These are phyloP conservation scores for Amblyopsis rosae DNA, from an alignment of 2,113 vertebrate species.

Conservation along the genomic window DNA sequence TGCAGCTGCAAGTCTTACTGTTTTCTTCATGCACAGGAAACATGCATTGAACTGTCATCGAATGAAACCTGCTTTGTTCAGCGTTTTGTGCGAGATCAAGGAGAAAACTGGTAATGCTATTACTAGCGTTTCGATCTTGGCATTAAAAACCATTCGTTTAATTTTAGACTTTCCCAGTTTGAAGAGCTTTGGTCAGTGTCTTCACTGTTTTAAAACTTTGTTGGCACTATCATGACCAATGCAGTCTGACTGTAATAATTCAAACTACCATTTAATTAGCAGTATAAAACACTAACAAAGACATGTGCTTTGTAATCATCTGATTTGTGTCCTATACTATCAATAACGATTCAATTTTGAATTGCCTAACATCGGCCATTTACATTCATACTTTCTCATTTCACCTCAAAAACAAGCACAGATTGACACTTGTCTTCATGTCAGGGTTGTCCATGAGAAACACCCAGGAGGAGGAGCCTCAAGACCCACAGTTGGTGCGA, in stretches of 20 bases:
- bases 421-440: conserved; percentile 1
- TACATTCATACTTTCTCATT: neutral
- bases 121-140: neutral
- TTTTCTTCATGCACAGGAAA: conserved; percentile 70
- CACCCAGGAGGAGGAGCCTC: conserved; percentile 86
- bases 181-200: neutral
- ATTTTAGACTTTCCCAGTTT: neutral
- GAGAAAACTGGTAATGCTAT: conserved; percentile 78
- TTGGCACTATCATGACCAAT: neutral
- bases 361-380: neutral
- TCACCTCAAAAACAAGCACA: neutral
- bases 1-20: neutral
- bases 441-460: conserved; percentile 89
- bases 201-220: neutral
- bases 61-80: conserved; percentile 84
- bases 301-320: neutral
- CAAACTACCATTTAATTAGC: neutral
- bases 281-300: neutral
- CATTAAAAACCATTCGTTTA: neutral
- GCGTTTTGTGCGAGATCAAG: conserved; percentile 83
- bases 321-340: neutral
- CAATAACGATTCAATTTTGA: neutral
- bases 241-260: neutral
- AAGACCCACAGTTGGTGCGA: conserved; percentile 89
- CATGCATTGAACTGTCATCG: conserved; percentile 83